phyloP scores from a whole-genome alignment of 2,888 invertebrate species.

The Lycia hirtaria region DNA sequence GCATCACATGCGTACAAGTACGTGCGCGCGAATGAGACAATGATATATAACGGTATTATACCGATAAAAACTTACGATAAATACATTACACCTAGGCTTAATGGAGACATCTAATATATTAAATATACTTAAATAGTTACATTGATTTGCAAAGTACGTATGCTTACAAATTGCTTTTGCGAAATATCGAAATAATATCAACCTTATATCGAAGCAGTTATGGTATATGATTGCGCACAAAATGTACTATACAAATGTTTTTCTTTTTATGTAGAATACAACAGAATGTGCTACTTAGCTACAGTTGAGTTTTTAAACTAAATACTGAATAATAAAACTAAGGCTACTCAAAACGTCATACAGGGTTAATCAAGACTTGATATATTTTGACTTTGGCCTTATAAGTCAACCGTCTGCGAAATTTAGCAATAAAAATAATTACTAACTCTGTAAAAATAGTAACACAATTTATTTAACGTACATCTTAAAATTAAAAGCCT shows the following conservation, averaged over 20 bases:
- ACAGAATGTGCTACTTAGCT: conserved; percentile 9
- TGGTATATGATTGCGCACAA: conserved; percentile 22
- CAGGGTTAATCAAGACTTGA: too few species aligned
- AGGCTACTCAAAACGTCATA: too few species aligned
- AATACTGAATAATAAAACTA: conserved; percentile 15
- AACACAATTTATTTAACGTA: conserved; percentile 7
- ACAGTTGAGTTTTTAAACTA: conserved; percentile 8
- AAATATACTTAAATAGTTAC: conserved; percentile 81
- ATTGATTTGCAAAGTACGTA: conserved; percentile 58
- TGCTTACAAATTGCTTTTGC: conserved; percentile 57
- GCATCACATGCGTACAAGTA: conserved; percentile 33
- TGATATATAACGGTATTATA: conserved; percentile 71
- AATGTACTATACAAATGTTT: conserved; percentile 15
- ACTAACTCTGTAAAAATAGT: not conserved
- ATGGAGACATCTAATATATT: conserved; percentile 81
- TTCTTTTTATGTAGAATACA: conserved; percentile 10
- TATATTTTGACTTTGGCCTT: not conserved
- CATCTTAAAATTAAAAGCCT: conserved; percentile 10
- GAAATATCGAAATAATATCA: conserved; percentile 43
- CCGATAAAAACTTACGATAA: conserved; percentile 81
- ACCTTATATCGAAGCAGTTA: conserved; percentile 15
- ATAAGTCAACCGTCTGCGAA: too few species aligned
- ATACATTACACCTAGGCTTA: conserved; percentile 74
- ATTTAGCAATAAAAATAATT: too few species aligned
- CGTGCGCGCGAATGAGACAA: conserved; percentile 58